Evolutionary conservation across 2,113 vertebrate genomes (phyloP).

Genomic region (Grantiella picta): DNA sequence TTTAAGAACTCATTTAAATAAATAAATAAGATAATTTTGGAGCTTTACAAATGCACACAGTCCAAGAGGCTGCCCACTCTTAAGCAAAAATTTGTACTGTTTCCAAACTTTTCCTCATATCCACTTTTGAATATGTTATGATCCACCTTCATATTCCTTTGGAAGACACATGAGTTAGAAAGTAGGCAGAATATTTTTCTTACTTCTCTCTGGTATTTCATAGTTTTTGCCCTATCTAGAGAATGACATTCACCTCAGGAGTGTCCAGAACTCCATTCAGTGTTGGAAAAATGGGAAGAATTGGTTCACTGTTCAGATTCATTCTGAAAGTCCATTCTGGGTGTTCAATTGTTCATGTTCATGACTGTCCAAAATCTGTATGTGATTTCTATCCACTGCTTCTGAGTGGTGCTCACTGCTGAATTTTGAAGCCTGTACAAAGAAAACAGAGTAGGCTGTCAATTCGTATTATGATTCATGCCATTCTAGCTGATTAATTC

Average conservation of each 20-base stretch:
- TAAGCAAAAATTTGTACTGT: background rate
- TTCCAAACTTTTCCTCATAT: background rate
- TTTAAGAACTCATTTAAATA: background rate
- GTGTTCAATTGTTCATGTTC: slow-evolving; percentile 5
- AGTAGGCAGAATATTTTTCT: background rate
- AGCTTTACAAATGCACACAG: background rate
- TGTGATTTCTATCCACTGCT: background rate
- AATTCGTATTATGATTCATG: slow-evolving; percentile 36
- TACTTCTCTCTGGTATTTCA: background rate
- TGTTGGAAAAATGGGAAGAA: background rate
- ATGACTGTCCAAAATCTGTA: background rate
- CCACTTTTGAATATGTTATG: background rate
- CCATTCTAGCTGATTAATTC: slow-evolving; percentile 45
- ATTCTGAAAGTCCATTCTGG: slow-evolving; percentile 23
- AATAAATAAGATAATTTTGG: background rate
- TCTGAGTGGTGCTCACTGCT: slow-evolving; percentile 6
- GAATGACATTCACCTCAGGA: background rate
- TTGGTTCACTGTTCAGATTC: background rate
- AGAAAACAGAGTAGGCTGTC: slow-evolving; percentile 29
- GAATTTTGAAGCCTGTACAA: slow-evolving; percentile 30
- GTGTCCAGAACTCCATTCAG: background rate
- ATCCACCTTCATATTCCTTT: background rate
- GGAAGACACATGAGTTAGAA: background rate
- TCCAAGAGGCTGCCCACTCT: background rate
- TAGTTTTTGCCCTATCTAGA: background rate